phyloP scores from a whole-genome alignment of 2,113 vertebrate species.

The Mugil cephalus region DNA sequence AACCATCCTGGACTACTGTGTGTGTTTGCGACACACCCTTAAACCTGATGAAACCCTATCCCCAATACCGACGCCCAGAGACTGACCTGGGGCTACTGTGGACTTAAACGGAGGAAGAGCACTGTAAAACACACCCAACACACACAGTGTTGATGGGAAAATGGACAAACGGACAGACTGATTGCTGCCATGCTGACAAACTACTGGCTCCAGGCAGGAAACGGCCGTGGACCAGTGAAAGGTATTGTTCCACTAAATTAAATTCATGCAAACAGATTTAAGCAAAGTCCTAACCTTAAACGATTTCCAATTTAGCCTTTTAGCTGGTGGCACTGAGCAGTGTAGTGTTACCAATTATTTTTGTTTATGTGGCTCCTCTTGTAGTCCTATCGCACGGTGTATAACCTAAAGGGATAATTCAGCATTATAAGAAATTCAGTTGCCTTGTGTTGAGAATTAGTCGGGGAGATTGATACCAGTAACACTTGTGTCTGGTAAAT shows the following conservation, averaged over 20 bases:
- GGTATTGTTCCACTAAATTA: constrained; percentile 67
- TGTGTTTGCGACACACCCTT: constrained; percentile 49
- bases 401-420: background rate
- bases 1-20: constrained; percentile 50
- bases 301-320: constrained; percentile 36
- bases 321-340: constrained; percentile 21
- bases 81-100: constrained; percentile 75
- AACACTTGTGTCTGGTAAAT: background rate
- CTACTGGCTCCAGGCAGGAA: constrained; percentile 40
- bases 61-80: constrained; percentile 66
- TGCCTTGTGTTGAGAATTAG: background rate
- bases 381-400: background rate
- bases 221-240: constrained; percentile 55
- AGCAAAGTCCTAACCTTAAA: constrained; percentile 38
- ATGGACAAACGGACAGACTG: constrained; percentile 39
- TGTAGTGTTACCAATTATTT: constrained; percentile 31
- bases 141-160: constrained; percentile 44
- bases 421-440: background rate
- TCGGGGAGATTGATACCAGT: background rate
- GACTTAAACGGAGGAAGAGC: constrained; percentile 64
- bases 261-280: constrained; percentile 48
- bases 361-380: constrained; percentile 3
- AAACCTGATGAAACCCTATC: constrained; percentile 27
- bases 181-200: constrained; percentile 50
- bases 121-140: constrained; percentile 56